Evolutionary conservation across 2,797 vertebrate genomes (phyloP).

Genomic region (Lindbergichthys nudifrons): DNA sequence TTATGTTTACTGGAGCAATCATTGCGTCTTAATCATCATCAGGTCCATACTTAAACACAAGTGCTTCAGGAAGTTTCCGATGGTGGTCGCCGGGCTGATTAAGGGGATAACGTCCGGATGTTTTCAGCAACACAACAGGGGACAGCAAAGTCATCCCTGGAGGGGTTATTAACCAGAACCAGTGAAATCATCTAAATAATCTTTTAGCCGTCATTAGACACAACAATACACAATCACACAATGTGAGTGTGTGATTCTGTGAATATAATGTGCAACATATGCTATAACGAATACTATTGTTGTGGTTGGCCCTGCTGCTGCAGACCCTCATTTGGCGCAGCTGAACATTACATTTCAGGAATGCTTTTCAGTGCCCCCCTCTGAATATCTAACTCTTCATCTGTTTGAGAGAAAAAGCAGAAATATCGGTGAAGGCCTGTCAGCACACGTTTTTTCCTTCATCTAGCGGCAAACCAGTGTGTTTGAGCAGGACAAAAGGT

Average conservation of each 20-base stretch:
- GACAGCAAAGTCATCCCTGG: slow-evolving; percentile 32
- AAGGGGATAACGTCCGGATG: slow-evolving; percentile 49
- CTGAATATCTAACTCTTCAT: slow-evolving; percentile 52
- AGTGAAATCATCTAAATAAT: slow-evolving; percentile 17
- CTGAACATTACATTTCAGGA: slow-evolving; percentile 58
- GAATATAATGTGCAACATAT: slow-evolving; percentile 40
- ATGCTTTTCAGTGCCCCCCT: slow-evolving; percentile 57
- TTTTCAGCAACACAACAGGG: slow-evolving; percentile 44
- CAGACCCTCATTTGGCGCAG: slow-evolving; percentile 48
- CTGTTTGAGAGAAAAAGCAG: slow-evolving; percentile 39
- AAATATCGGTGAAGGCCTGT: slow-evolving; percentile 45
- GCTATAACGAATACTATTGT: slow-evolving; percentile 45
- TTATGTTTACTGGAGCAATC: slow-evolving; percentile 49
- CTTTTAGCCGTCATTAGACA: slow-evolving; percentile 10
- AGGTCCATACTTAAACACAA: slow-evolving; percentile 31
- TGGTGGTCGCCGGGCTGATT: slow-evolving; percentile 38
- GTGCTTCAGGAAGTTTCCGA: slow-evolving; percentile 54
- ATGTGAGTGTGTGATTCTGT: slow-evolving; percentile 9
- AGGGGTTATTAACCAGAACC: slow-evolving; percentile 32
- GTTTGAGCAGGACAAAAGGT: slow-evolving; percentile 50
- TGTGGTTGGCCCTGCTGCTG: slow-evolving; percentile 57
- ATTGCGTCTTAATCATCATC: slow-evolving; percentile 54
- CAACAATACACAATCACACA: slow-evolving; percentile 20
- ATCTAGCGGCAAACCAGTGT: slow-evolving; percentile 22
- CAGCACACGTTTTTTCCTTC: slow-evolving; percentile 49